phyloP scores from a whole-genome alignment of 2,797 vertebrate species.

The Enteromius viviparus region DNA sequence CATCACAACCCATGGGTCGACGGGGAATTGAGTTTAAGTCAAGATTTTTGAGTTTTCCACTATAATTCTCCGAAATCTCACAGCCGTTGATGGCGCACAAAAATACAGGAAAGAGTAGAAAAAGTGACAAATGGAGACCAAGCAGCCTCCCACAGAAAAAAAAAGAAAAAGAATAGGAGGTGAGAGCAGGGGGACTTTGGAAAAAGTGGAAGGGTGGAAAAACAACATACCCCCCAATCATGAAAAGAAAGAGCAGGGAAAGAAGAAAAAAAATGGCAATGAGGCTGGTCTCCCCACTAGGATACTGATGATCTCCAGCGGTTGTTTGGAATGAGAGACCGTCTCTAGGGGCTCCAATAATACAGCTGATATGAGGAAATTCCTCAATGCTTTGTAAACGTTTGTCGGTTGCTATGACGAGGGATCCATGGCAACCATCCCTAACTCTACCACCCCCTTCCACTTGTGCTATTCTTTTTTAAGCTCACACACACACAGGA shows the following conservation, averaged over 20 bases:
- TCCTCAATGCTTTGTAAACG: conserved; percentile 87
- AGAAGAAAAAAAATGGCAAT: conserved; percentile 60
- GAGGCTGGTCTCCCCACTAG: conserved; percentile 62
- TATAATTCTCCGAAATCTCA: neutral
- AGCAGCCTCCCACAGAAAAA: conserved; percentile 66
- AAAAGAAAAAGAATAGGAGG: conserved; percentile 66
- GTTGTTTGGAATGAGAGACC: conserved; percentile 73
- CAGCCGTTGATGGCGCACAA: neutral
- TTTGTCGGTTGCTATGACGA: conserved; percentile 85
- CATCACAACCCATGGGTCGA: conserved; percentile 41
- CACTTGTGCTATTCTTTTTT: conserved; percentile 66
- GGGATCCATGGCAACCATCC: conserved; percentile 81
- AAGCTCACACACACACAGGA: conserved; percentile 75
- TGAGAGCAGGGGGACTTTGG: conserved; percentile 69
- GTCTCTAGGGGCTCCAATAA: conserved; percentile 82
- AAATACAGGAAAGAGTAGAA: conserved; percentile 61
- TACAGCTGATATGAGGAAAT: conserved; percentile 89
- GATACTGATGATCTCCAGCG: conserved; percentile 75
- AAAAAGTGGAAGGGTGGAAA: conserved; percentile 67
- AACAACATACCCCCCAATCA: conserved; percentile 64
- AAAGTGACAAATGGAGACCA: conserved; percentile 60
- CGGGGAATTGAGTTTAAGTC: conserved; percentile 27
- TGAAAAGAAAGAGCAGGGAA: conserved; percentile 23
- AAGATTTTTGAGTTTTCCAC: neutral
- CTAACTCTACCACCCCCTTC: conserved; percentile 68